Evolutionary conservation across 2,797 vertebrate genomes (phyloP).

Genomic region (Epinephelus coioides): DNA sequence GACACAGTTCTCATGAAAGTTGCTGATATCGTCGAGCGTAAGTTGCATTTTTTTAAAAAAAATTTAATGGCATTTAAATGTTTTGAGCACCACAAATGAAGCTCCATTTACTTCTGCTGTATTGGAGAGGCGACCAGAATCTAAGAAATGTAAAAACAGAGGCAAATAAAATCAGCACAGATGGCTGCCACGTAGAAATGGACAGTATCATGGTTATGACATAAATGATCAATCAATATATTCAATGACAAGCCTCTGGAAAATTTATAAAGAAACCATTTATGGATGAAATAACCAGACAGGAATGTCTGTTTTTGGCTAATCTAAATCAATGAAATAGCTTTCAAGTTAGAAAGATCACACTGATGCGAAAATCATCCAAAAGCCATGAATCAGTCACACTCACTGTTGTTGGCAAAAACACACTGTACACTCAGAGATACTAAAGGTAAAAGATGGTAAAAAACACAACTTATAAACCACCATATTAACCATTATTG

Average conservation of each 20-base stretch:
- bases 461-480: background rate
- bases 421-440: background rate
- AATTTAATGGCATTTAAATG: background rate
- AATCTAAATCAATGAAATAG: conserved; percentile 34
- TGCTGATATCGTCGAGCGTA: background rate
- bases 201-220: background rate
- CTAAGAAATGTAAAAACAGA: background rate
- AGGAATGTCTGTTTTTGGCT: conserved; percentile 30
- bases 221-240: background rate
- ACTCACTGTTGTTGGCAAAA: background rate
- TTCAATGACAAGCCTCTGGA: conserved; percentile 27
- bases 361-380: conserved; percentile 6
- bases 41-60: background rate
- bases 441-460: background rate
- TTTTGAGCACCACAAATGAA: background rate
- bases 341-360: conserved; percentile 16
- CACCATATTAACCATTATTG: background rate
- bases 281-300: conserved; percentile 12
- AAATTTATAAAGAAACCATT: conserved; percentile 31
- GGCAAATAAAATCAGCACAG: background rate
- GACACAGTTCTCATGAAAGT: background rate
- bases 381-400: conserved; percentile 4
- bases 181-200: background rate
- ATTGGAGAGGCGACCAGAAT: background rate
- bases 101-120: background rate